phyloP scores from a whole-genome alignment of 1,140 invertebrate species.

The Brachionus plicatilis region DNA sequence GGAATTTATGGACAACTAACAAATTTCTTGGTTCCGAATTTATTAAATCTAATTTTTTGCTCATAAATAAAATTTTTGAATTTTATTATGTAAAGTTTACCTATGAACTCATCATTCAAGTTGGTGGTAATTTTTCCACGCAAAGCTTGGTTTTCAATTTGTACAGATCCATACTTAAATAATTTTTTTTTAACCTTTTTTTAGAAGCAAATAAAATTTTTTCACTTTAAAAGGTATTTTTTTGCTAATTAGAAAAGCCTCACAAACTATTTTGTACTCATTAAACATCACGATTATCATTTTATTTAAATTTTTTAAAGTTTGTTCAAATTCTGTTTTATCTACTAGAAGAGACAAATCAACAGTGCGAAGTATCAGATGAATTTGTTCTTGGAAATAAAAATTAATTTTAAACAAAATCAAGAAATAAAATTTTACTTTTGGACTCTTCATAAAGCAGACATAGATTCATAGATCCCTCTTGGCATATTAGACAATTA shows the following conservation, averaged over 20 bases:
- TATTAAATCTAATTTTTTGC: background rate
- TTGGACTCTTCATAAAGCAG: background rate
- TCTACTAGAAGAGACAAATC: background rate
- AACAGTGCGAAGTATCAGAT: background rate
- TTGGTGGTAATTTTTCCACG: background rate
- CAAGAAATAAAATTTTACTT: background rate
- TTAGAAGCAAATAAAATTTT: background rate
- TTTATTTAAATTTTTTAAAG: background rate
- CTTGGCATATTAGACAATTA: conserved; percentile 3
- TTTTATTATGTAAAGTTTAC: background rate
- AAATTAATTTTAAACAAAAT: too few relatives aligned
- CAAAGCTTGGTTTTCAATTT: background rate
- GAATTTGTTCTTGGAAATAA: background rate
- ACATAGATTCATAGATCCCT: background rate
- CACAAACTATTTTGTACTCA: conserved; percentile 15
- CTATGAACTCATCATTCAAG: background rate
- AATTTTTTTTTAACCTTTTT: background rate
- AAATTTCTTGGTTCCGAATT: background rate
- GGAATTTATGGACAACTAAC: background rate
- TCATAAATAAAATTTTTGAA: background rate
- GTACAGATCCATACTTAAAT: background rate
- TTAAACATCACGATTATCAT: background rate
- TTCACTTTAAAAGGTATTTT: conserved; percentile 6
- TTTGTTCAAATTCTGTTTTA: background rate
- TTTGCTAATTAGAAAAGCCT: background rate